These are phyloP conservation scores for Onychorhynchus coronatus DNA, from an alignment of 2,113 vertebrate species.

Conservation along the genomic window DNA sequence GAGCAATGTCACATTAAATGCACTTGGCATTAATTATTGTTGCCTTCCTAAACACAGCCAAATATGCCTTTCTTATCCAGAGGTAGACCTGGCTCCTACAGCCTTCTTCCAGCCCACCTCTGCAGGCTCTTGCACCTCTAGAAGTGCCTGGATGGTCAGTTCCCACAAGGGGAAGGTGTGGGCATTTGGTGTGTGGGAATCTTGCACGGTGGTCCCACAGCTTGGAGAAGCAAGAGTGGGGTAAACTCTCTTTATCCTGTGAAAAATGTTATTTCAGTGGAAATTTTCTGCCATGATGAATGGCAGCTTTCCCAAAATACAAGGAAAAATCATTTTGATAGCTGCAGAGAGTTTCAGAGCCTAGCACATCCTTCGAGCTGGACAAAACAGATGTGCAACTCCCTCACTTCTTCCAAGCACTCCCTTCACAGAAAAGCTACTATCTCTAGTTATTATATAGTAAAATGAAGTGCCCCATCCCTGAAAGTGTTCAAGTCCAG, in stretches of 20 bases:
- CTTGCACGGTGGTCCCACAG: too few species aligned
- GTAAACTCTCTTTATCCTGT: background rate
- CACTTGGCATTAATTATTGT: background rate
- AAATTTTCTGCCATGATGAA: background rate
- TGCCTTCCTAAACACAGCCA: background rate
- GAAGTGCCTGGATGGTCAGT: fast-evolving
- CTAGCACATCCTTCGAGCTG: fast-evolving
- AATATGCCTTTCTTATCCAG: background rate
- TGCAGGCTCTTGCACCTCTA: background rate
- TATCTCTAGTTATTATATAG: fast-evolving
- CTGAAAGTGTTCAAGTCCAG: background rate
- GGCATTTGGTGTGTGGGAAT: fast-evolving
- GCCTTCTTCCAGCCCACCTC: background rate
- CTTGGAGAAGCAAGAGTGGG: background rate
- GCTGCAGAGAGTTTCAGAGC: background rate
- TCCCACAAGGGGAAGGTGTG: fast-evolving
- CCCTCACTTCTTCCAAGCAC: background rate
- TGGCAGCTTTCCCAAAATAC: background rate
- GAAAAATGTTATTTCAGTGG: background rate
- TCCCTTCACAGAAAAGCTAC: background rate
- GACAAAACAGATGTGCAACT: background rate
- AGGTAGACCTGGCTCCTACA: background rate
- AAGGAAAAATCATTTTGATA: background rate
- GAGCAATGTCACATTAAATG: background rate
- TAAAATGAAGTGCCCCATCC: background rate